Evolutionary conservation across 2,888 invertebrate species (phyloP), one percentile per base, ranked within the genome.

Genomic region (Belgica antarctica): DNA sequence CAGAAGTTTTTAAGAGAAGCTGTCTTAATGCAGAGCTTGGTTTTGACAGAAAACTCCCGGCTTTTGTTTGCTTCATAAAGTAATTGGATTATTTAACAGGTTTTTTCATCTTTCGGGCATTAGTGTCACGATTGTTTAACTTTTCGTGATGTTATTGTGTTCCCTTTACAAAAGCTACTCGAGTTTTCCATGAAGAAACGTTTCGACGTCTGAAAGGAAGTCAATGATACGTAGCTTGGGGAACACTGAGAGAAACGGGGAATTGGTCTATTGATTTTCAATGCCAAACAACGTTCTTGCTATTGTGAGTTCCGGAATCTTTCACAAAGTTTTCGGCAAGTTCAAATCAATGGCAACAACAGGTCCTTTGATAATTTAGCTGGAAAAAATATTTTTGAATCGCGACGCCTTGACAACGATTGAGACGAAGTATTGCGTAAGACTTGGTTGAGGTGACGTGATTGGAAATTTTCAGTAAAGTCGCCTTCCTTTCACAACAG

Each of bases 201-300:
- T 52, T 52, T 19, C 22, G 22, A 31, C 34, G 12, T 8, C 34
- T 8, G 3, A 59, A 59, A 59, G n/a, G 7, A 15, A 41, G 22
- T 41, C 63, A 65, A 65, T 46, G 63, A 65, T 65, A 65, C 63
- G 63, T 65, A 65, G 15, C 22, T 34, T 15, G 5, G 19, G 24
- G 19, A 22, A 57, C 7, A 57, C 8, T 8, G n/a, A 62, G 31
- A 36, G 34, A 5, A 34, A 15, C 36, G 8, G 17, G 15, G 15
- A 65, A 25, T n/a, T 34, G 34, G 25, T 65, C 46, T 41, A 65
- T 65, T 65, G 63, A 65, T 65, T 65, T 19, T 59, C 59, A 59
- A 25, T 59, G 25, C 59, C 59, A 27, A 59, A 25, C n/a, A n/a
- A 12, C 34, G 34, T 31, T 31, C 34, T 8, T 31, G 34, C 7